Conservation (phyloP, 1,140 invertebrate species). For the Chrysomallon squamiferum region DNA sequence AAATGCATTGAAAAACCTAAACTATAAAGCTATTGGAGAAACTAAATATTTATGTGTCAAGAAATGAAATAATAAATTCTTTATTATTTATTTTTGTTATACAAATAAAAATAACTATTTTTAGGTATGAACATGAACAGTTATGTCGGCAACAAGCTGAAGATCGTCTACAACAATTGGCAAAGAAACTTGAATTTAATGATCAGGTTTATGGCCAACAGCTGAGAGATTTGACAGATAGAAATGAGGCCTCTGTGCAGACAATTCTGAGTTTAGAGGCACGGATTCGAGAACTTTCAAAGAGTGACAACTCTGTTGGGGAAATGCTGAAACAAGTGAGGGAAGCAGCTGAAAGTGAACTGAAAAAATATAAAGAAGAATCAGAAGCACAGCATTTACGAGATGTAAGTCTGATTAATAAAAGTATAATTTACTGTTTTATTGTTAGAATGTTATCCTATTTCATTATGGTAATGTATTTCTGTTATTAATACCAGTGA, state of each 20-base stretch:
- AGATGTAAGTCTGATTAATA: conserved; percentile 45
- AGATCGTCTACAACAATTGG: conserved; percentile 33
- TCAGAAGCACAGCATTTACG: conserved; percentile 39
- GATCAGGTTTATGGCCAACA: conserved; percentile 40
- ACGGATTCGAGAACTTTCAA: conserved; percentile 34
- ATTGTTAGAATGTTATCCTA: neutral
- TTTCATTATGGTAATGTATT: too few species aligned
- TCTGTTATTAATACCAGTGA: too few species aligned
- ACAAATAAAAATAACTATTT: too few species aligned
- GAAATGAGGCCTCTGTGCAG: conserved; percentile 35
- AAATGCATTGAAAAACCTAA: too few species aligned
- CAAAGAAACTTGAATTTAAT: conserved; percentile 41
- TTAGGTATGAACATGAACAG: conserved; percentile 49
- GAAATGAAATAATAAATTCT: too few species aligned
- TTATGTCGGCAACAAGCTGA: conserved; percentile 36
- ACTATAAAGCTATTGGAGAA: too few species aligned
- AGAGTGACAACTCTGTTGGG: conserved; percentile 28
- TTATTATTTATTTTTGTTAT: too few species aligned
- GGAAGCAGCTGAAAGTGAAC: conserved; percentile 42
- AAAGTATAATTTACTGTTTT: too few species aligned
- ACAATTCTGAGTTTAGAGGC: conserved; percentile 47
- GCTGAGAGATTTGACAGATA: conserved; percentile 27
- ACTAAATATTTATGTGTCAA: too few species aligned
- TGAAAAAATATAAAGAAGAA: conserved; percentile 41
- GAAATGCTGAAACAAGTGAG: conserved; percentile 42